phyloP scores from a whole-genome alignment of 2,888 invertebrate species.

The Tenthredo amoena region DNA sequence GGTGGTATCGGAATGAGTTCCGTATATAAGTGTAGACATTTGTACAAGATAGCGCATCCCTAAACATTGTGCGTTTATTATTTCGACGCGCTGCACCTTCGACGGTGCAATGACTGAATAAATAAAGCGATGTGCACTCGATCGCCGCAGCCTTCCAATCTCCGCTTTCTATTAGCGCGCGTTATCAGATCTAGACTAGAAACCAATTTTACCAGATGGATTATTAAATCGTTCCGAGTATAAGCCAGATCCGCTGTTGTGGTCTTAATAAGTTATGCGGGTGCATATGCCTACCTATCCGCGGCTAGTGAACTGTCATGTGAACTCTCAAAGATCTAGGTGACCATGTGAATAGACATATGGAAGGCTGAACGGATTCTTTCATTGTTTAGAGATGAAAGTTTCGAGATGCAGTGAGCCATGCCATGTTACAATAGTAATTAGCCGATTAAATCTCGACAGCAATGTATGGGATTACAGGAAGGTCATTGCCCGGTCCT shows the following conservation, averaged over 20 bases:
- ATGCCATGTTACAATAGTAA: conserved; percentile 33
- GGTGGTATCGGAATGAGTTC: not conserved
- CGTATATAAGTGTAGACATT: not conserved
- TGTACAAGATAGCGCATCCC: not conserved
- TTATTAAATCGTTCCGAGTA: not conserved
- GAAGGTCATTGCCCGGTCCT: conserved; percentile 9
- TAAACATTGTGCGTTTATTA: not conserved
- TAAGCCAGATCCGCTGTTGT: conserved; percentile 11
- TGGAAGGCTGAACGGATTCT: conserved; percentile 19
- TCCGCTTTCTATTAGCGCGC: conserved; percentile 1
- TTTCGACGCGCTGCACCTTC: not conserved
- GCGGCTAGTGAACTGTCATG: conserved; percentile 6
- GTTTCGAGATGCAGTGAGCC: conserved; percentile 14
- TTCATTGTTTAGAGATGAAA: conserved; percentile 35
- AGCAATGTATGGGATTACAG: conserved; percentile 37
- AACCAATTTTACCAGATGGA: conserved; percentile 39
- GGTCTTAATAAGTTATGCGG: conserved; percentile 17
- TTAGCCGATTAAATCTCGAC: conserved; percentile 22
- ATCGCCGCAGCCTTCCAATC: not conserved
- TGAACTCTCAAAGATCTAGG: not conserved
- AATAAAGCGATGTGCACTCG: not conserved
- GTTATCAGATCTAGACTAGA: conserved; percentile 31
- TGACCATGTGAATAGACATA: not conserved
- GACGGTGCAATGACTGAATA: conserved; percentile 5
- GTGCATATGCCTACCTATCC: not conserved